These are phyloP conservation scores for Neelides folsomi DNA, from an alignment of 2,888 invertebrate genomes.

Conservation along the genomic window DNA sequence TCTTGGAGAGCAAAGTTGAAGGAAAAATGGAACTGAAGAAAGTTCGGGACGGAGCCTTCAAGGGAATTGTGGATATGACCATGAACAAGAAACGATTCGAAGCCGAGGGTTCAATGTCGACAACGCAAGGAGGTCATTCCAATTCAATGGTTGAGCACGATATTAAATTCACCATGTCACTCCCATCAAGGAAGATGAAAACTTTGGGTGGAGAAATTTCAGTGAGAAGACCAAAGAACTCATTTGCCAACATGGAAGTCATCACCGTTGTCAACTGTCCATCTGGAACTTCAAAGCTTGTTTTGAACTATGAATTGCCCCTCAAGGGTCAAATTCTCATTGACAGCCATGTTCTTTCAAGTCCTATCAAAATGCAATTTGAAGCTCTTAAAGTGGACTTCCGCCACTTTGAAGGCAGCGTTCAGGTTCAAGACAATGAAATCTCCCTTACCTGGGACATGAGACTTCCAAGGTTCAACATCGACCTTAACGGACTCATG, in stretches of 20 bases:
- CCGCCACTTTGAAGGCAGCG: slow-evolving; percentile 14
- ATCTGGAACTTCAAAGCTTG: slow-evolving; percentile 12
- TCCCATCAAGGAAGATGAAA: slow-evolving; percentile 12
- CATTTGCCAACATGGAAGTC: slow-evolving; percentile 10
- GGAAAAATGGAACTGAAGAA: slow-evolving; percentile 8
- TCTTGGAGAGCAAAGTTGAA: slow-evolving; percentile 20
- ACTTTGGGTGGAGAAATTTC: slow-evolving; percentile 16
- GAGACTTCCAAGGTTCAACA: slow-evolving; percentile 1
- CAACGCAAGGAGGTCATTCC: slow-evolving; percentile 3
- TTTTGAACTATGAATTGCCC: slow-evolving; percentile 24
- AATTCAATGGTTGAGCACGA: slow-evolving; percentile 11
- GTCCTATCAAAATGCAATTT: no score
- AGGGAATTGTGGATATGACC: slow-evolving; percentile 14
- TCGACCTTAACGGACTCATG: slow-evolving; percentile 2
- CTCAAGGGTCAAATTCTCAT: slow-evolving; percentile 3
- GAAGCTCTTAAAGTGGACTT: neutral
- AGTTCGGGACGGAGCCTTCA: slow-evolving; percentile 10
- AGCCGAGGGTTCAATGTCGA: slow-evolving; percentile 12
- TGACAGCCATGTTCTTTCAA: no score
- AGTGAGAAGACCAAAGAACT: slow-evolving; percentile 15
- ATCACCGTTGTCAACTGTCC: slow-evolving; percentile 9
- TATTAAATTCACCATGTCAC: slow-evolving; percentile 13
- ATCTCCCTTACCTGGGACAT: slow-evolving; percentile 9
- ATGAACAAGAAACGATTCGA: slow-evolving; percentile 17
- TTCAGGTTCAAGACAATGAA: slow-evolving; percentile 14